Evolutionary conservation across 2,797 vertebrate genomes (phyloP).

Genomic region (Telmatherina bonti): DNA sequence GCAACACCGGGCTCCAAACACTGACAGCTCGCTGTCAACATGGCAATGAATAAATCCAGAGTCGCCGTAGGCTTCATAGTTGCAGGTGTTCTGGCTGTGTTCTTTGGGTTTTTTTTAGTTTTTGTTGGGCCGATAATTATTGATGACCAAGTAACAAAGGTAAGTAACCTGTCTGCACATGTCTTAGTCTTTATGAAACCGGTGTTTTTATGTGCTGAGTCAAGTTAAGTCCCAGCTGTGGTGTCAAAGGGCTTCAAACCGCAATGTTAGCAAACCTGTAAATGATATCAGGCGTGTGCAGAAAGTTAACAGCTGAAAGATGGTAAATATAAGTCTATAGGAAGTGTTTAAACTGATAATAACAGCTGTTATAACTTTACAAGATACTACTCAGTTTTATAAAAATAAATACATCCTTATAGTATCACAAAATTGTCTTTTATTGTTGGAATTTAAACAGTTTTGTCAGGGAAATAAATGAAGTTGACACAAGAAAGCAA

Average conservation of each 20-base stretch:
- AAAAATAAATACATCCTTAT: too few species aligned
- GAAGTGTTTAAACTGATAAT: too few species aligned
- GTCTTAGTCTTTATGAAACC: background rate
- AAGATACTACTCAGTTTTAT: too few species aligned
- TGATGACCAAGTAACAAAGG: slow-evolving; percentile 83
- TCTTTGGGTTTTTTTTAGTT: slow-evolving; percentile 70
- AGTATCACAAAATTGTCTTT: too few species aligned
- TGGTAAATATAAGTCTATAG: too few species aligned
- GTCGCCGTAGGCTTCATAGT: slow-evolving; percentile 61
- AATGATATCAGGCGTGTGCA: background rate
- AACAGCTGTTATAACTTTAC: too few species aligned
- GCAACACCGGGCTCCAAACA: background rate
- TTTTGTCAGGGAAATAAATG: too few species aligned
- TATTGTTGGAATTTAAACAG: too few species aligned
- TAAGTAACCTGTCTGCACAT: slow-evolving; percentile 48
- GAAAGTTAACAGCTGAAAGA: too few species aligned
- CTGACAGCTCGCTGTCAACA: slow-evolving; percentile 27
- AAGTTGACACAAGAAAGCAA: too few species aligned
- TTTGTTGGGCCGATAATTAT: slow-evolving; percentile 82
- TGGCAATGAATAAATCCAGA: slow-evolving; percentile 61
- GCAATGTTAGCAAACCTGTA: background rate
- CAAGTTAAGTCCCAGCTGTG: background rate
- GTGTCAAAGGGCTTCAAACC: background rate
- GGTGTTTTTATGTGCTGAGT: background rate
- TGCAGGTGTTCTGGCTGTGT: slow-evolving; percentile 49